Base-by-base conservation (phyloP, 2,797 vertebrate genomes). In the Galagoides demidoff region DNA sequence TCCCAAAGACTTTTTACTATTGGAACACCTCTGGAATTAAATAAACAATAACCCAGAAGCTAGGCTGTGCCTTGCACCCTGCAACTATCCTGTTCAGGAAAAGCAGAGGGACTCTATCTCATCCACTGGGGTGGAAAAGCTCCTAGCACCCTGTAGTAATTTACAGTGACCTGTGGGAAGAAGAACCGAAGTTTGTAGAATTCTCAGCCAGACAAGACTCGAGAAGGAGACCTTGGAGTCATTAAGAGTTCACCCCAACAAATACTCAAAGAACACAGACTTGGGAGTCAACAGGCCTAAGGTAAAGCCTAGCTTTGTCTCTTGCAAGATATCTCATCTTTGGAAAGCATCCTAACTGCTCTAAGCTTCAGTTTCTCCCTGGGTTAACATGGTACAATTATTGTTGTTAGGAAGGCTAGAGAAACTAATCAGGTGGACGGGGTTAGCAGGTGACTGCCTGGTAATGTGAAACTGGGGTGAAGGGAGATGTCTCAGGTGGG, bases 11-110 rank as follows among this genome's bases (percentile, higher is more conserved):
- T 63, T 73, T 78, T 95, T 29, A 92, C 27, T 78, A 81, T 7
- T 63, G 96, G 93, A 97, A 73, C 66, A 79, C 77, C 94, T 95
- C 96, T 91, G 68, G 39, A 85, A 97, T 96, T 97, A 97, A 97
- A 92, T 73, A 96, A 97, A 98, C 59, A 96, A 97, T 97, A 96
- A 66, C 37, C 85, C 86, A 85, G 85, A 87, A 84, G 0, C 29
- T 79, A 87, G 71, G 39, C 76, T 97, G 91, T 73, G 37, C 89
- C 97, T 74, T 93, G 78, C 77, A 96, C 95, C 96, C 96, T 96
- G 90, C 87, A 92, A 95, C 43, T 85, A 73, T 37, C 79, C 95
- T 31, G 31, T 70, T 95, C 81, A 89, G 71, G 91, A 89, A 93
- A 86, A 79, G 34, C 25, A 93, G 19, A 76, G 43, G 8, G 59